Evolutionary conservation across 2,113 vertebrate species (phyloP), one percentile per base, ranked within the genome.

Genomic region (Falco punctatus): DNA sequence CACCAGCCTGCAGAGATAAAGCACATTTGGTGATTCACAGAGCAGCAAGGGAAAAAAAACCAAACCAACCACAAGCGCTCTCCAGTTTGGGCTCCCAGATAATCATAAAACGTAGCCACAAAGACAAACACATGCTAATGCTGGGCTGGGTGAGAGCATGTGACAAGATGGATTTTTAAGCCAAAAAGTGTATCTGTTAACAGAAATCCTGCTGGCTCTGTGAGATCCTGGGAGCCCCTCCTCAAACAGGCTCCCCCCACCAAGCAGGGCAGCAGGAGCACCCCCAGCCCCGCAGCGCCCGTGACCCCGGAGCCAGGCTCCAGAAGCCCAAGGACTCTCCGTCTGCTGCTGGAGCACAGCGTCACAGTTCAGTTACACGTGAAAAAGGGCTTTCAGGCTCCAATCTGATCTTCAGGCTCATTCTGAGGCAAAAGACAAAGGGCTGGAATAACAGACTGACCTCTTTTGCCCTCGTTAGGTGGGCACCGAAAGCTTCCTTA

Each of bases 341-440:
- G 7, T 30, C 58, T 65, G 70, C 64, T 2, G 2, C 95, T 5
- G 7, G 27, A 51, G 58, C 54, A 2, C 4, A 19, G n/a, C 35
- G 44, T 1, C 81, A 28, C 44, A 9, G 3, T 2, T 6, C 4
- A 1, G 27, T 2, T 40, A 11, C 44, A 22, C 0, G 1, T 23
- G 10, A 33, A 57, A 57, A 13, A 0, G 2, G 32, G 30, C 10
- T n/a, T 8, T 28, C 23, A 27, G 67, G 49, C 82, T 69, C 69
- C 0, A 1, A 5, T 23, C 75, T 18, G 42, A 42, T 48, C 54
- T 44, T 16, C 26, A 16, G 44, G n/a, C 52, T 64, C 67, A 1
- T 42, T 40, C 55, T 4, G 23, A 69, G 20, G 51, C 26, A 7
- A 51, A 48, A 51, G 40, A 13, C 33, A 23, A 55, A 49, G 46